Evolutionary conservation across 2,113 vertebrate species (phyloP), one percentile per base, ranked within the genome.

Genomic region (Cairina moschata): DNA sequence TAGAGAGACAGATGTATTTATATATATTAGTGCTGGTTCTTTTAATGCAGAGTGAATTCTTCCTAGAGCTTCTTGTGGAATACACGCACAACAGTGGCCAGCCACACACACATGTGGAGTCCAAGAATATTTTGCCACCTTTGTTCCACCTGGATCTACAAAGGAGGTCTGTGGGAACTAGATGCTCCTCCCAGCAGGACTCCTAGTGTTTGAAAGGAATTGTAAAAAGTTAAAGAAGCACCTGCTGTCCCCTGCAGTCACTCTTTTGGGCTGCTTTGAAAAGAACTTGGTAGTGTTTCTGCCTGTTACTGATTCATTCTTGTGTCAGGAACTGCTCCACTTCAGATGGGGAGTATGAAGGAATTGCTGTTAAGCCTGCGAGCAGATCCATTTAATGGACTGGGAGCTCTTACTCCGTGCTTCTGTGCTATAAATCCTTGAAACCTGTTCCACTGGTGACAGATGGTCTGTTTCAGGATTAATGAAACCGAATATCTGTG

Each of bases 381-480:
- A 60, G 42, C 25, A 91, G 72, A 62, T 75, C 62, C 48, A 65
- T 66, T 83, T 62, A 83, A 83, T 60, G 50, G 50, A 72, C 66
- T 18, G 25, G 55, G 40, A 78, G 48, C 50, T 48, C 73, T 83
- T 72, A 59, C 7, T 1, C 52, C 56, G 26, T 28, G 13, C 68
- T 91, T 89, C 66, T 40, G 8, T 40, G 69, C 48, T 86, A 68
- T 80, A 91, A 90, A 86, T 93, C 88, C 79, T 83, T 80, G 66
- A 95, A 96, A 95, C 88, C 86, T 78, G 58, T 93, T 93, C 65
- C 48, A 68, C 40, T 81, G 65, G 26, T 88, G 94, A 90, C 91
- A 96, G 85, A 81, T 94, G 91, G 93, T 36, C 84, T 83, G 52
- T 68, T 90, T 86, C 29, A 34, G 89, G 87, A 88, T 94, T 95